phyloP scores from a whole-genome alignment of 2,113 vertebrate genomes.

The Stomatorhinus ivindoensis region DNA sequence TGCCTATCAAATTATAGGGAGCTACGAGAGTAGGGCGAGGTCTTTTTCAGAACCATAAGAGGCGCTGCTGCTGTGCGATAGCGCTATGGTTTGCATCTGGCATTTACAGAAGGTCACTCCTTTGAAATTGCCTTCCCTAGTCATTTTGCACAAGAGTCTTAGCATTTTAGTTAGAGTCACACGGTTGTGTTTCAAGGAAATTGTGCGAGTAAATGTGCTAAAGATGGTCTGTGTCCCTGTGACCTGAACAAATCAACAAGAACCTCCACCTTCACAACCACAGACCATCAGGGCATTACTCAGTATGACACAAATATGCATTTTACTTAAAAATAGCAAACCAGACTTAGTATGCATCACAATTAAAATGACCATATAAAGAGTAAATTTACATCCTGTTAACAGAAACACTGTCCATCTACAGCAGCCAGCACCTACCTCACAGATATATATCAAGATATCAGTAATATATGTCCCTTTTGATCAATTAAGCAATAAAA shows the following conservation, averaged over 20 bases:
- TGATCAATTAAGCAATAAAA: neutral
- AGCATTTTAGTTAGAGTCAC: neutral
- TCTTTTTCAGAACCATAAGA: slow-evolving; percentile 24
- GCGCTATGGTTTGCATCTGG: slow-evolving; percentile 13
- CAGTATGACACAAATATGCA: neutral
- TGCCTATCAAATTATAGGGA: slow-evolving; percentile 24
- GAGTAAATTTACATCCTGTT: neutral
- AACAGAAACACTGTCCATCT: neutral
- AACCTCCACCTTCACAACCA: neutral
- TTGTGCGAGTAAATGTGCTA: neutral
- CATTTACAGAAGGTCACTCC: neutral
- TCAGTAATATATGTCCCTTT: neutral
- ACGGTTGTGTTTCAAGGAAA: neutral
- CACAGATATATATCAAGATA: neutral
- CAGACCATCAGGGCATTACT: neutral
- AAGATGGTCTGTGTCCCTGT: neutral
- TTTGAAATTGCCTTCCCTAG: neutral
- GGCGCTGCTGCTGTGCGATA: neutral
- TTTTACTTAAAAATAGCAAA: neutral
- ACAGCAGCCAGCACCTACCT: neutral
- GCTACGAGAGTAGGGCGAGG: neutral
- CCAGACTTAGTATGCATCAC: neutral
- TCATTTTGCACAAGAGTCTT: neutral
- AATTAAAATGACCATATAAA: neutral
- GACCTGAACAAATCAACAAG: neutral